phyloP scores from a whole-genome alignment of 2,888 invertebrate species.

The Epicampocera succincta region DNA sequence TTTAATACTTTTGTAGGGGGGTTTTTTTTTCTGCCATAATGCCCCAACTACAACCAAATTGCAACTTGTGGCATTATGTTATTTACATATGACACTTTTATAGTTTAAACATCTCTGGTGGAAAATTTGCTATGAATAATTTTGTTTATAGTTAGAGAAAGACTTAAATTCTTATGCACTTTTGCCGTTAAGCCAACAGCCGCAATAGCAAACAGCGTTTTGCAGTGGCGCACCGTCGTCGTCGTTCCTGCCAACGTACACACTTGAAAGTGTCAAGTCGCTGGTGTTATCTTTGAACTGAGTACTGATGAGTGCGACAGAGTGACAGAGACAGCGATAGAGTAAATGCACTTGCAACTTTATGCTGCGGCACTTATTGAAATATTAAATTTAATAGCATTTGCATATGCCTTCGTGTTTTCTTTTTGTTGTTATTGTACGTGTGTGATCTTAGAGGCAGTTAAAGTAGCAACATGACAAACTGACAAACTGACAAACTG shows the following conservation, averaged over 20 bases:
- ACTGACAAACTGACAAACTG: no score
- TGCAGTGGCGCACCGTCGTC: neutral
- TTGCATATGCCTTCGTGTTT: slow-evolving; percentile 28
- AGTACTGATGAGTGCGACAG: neutral
- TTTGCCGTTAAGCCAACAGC: slow-evolving; percentile 24
- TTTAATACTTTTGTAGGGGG: slow-evolving; percentile 37
- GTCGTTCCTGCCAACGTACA: neutral
- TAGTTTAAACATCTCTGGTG: slow-evolving; percentile 61
- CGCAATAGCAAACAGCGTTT: slow-evolving; percentile 9
- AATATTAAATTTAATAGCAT: slow-evolving; percentile 66
- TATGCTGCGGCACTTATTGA: slow-evolving; percentile 50
- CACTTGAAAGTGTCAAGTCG: slow-evolving; percentile 5
- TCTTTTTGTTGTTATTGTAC: neutral
- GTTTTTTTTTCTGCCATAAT: neutral
- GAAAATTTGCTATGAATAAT: slow-evolving; percentile 62
- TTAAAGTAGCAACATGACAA: slow-evolving; percentile 19
- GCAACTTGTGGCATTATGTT: slow-evolving; percentile 49
- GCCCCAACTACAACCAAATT: neutral
- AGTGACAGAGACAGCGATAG: no score
- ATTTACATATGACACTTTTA: slow-evolving; percentile 64
- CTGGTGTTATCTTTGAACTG: slow-evolving; percentile 16
- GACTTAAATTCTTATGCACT: neutral
- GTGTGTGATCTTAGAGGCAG: neutral
- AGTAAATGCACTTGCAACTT: no score
- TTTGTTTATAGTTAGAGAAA: slow-evolving; percentile 33